Percentiles rank a stretch among this genome's conserved stretches.
Conservation (phyloP, 2,888 invertebrate genomes). For the Caenorhabditis uteleia region DNA sequence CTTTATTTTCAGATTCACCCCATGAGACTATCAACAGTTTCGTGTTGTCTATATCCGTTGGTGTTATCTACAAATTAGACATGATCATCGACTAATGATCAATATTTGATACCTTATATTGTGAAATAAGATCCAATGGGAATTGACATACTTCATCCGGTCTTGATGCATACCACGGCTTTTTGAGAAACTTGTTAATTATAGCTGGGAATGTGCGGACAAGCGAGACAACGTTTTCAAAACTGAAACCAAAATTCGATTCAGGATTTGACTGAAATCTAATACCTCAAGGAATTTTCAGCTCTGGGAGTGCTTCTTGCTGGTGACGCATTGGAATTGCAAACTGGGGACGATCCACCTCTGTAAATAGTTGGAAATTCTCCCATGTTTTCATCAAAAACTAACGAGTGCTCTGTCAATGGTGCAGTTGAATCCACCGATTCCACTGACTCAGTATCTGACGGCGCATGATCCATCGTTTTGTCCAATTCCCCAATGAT, state of each 20-base stretch:
- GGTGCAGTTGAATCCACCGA: too few species aligned
- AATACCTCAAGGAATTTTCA: too few species aligned
- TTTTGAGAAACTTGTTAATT: constrained; percentile 28
- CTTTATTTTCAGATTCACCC: background rate
- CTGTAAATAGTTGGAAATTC: too few species aligned
- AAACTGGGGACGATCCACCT: too few species aligned
- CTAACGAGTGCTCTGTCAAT: too few species aligned
- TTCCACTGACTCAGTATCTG: too few species aligned
- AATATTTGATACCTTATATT: constrained; percentile 12
- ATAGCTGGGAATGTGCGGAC: constrained; percentile 29
- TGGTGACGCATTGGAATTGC: too few species aligned
- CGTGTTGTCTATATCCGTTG: constrained; percentile 21
- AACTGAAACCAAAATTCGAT: constrained; percentile 7
- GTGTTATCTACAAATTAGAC: constrained; percentile 3
- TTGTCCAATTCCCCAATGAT: too few species aligned
- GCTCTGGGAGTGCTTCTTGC: too few species aligned
- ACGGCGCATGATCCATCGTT: too few species aligned
- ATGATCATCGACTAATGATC: background rate
- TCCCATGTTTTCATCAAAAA: too few species aligned
- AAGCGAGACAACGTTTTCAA: constrained; percentile 32
- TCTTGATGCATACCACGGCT: constrained; percentile 34
- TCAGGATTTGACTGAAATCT: too few species aligned
- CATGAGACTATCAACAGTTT: constrained; percentile 24
- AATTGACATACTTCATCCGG: constrained; percentile 29
- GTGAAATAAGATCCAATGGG: constrained; percentile 14